Base-by-base conservation (phyloP, 2,113 vertebrate species). In the Notarius quadriscutis region DNA sequence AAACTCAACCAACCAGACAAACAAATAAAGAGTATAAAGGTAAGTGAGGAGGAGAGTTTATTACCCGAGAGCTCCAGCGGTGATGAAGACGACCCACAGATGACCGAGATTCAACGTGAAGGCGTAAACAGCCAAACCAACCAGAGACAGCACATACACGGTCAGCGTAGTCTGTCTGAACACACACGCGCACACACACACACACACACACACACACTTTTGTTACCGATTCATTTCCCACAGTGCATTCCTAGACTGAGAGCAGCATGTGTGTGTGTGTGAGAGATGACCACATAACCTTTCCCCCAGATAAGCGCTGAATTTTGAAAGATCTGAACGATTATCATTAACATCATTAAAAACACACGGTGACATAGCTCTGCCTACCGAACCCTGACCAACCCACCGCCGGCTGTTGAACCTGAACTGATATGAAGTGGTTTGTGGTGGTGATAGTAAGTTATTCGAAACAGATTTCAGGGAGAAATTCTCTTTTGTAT, bases 51-150 rank as follows among this genome's bases (percentile, higher is more conserved):
- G 30, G 69, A 69, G 27, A 20, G 25, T 63, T 15, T 77, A 55
- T 41, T 94, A 99, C 98, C 98, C 98, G 88, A 99, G 91, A 0
- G 88, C 2, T 11, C 96, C 98, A 69, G 96, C 96, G 0, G 97
- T 99, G 92, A 98, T 8, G 87, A 99, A 99, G 87, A 99, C 96
- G 15, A 99, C 90, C 98, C 98, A 99, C 58, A 99, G 93, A 81
- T 95, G 86, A 22, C 93, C 95, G 82, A 97, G 91, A 81, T 90
- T 92, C 89, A 99, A 94, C 48, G 97, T 99, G 85, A 97, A 94
- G 1, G 97, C 93, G 53, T 96, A 99, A 51, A 93, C 90, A 85
- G 97, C 84, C 97, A 99, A 96, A 86, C 97, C 97, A 30, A 94
- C 88, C 87, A 99, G 89, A 71, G 97, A 94, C 91, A 99, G 95